Conservation (phyloP, 2,888 invertebrate genomes). For the Trachelus tabidus region DNA sequence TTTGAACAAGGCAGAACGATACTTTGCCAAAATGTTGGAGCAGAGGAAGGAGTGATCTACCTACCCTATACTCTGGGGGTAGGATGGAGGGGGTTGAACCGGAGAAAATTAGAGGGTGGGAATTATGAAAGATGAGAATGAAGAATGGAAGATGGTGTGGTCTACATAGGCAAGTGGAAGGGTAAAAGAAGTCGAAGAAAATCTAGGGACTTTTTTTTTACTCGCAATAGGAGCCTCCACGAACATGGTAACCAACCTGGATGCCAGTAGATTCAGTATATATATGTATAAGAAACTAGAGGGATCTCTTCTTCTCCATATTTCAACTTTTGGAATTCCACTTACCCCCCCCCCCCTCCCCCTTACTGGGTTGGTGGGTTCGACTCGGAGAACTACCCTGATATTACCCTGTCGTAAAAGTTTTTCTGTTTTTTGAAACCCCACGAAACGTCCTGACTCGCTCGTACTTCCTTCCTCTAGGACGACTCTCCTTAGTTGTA, state of each 20-base stretch:
- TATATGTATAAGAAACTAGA: not conserved
- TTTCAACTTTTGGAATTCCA: conserved; percentile 48
- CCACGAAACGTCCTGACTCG: not conserved
- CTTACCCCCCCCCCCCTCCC: too few relatives aligned
- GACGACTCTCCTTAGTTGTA: not conserved
- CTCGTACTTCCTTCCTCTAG: not conserved
- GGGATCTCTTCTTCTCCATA: conserved; percentile 37
- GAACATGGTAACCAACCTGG: not conserved
- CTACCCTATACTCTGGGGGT: not conserved
- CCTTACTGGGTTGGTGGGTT: not conserved
- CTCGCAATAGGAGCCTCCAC: not conserved
- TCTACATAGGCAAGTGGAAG: not conserved
- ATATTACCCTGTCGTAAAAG: conserved; percentile 18
- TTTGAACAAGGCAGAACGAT: not conserved
- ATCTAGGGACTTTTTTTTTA: not conserved
- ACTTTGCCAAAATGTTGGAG: not conserved
- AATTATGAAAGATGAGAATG: not conserved
- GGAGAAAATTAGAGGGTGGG: not conserved
- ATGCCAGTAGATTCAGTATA: not conserved
- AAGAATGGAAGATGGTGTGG: not conserved
- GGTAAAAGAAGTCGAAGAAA: not conserved
- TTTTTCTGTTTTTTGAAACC: conserved; percentile 11
- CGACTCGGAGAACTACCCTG: not conserved
- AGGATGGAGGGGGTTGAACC: not conserved
- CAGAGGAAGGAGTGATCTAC: not conserved